Percentiles rank a stretch among this genome's conserved stretches.
These are phyloP conservation scores for Augiades crinisus DNA, from an alignment of 2,888 invertebrate species.

Conservation along the genomic window DNA sequence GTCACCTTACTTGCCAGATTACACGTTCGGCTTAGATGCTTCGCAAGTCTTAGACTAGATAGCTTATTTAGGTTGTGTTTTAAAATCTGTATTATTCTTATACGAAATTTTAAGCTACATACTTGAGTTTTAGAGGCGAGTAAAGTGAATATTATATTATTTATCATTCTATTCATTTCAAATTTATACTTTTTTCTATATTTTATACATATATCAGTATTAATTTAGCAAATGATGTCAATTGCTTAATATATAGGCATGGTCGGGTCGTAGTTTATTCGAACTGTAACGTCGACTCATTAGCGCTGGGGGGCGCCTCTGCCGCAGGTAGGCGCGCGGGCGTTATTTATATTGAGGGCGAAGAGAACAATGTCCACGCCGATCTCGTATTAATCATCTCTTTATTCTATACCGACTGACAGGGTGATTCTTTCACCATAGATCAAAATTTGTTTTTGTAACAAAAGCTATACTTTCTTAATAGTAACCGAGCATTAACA, in stretches of 20 bases:
- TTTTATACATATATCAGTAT: too few species aligned
- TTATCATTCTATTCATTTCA: too few species aligned
- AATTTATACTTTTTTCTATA: too few species aligned
- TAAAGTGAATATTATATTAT: too few species aligned
- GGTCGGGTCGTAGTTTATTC: conserved; percentile 30
- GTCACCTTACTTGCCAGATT: conserved; percentile 44
- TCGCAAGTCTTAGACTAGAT: conserved; percentile 40
- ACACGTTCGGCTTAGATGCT: conserved; percentile 32
- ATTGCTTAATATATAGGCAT: conserved; percentile 32
- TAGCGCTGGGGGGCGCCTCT: conserved; percentile 59
- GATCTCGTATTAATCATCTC: conserved; percentile 67
- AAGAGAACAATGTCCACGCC: conserved; percentile 58
- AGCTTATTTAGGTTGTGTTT: conserved; percentile 30
- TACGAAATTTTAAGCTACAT: too few species aligned
- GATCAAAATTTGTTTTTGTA: conserved; percentile 24
- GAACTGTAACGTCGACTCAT: conserved; percentile 53
- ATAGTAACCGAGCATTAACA: conserved; percentile 1
- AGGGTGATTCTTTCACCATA: conserved; percentile 43
- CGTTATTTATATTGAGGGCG: conserved; percentile 62
- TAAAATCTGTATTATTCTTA: too few species aligned
- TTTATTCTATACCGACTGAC: conserved; percentile 55
- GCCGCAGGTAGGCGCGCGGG: conserved; percentile 51
- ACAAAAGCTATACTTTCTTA: background rate
- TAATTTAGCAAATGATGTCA: conserved; percentile 29
- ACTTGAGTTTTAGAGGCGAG: too few species aligned